Percentiles rank a stretch among this genome's conserved stretches.
These are phyloP conservation scores for Coturnix japonica DNA, from an alignment of 2,113 vertebrate species.

Conservation along the genomic window DNA sequence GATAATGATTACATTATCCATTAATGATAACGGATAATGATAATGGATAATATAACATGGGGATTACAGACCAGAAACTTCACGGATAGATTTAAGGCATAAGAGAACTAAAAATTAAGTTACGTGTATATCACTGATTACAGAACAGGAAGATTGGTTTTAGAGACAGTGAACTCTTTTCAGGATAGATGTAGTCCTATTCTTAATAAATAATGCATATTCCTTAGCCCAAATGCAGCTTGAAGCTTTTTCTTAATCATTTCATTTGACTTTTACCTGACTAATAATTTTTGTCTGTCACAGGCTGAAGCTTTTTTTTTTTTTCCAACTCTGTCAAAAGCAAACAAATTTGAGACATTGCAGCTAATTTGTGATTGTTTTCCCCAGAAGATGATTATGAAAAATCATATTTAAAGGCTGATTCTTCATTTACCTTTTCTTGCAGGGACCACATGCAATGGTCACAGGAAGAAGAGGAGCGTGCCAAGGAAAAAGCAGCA, in stretches of 20 bases:
- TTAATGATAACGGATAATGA: too few species aligned
- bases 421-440: conserved; percentile 15
- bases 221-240: neutral
- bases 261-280: neutral
- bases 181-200: neutral
- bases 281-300: neutral
- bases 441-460: conserved; percentile 93
- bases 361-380: conserved; percentile 2
- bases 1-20: too few species aligned
- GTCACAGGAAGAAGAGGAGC: conserved; percentile 86
- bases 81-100: neutral
- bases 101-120: conserved; percentile 24
- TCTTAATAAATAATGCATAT: neutral
- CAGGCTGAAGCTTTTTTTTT: neutral
- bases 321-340: neutral
- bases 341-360: neutral
- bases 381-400: neutral
- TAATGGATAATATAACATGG: neutral
- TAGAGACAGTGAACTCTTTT: neutral
- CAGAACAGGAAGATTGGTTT: conserved; percentile 30
- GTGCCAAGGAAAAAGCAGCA: conserved; percentile 78
- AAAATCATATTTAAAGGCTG: neutral
- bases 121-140: conserved; percentile 18
- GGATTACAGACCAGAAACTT: neutral
- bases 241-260: neutral